Conservation (phyloP, 2,113 vertebrate genomes). For the Cynocephalus volans region DNA sequence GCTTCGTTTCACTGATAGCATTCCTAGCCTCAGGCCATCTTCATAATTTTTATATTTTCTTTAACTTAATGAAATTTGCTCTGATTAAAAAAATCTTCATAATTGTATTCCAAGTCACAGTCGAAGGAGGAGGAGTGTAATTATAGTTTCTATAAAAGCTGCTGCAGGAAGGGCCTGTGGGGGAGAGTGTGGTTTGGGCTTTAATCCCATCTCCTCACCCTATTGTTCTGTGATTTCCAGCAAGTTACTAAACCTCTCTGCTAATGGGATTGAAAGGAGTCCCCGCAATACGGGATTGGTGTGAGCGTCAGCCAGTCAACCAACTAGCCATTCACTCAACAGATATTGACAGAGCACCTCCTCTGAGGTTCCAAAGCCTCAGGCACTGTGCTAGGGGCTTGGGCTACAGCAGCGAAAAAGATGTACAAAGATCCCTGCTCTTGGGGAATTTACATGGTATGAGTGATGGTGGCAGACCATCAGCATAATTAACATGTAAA, state of each 20-base stretch:
- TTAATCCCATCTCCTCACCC: background rate
- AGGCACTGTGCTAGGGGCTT: background rate
- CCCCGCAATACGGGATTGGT: accelerated
- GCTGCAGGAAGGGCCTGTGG: background rate
- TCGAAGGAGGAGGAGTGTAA: background rate
- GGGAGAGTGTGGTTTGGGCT: background rate
- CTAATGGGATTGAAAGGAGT: background rate
- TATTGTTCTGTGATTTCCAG: background rate
- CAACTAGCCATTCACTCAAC: background rate
- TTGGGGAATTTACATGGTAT: background rate
- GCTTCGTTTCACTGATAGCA: conserved; percentile 68
- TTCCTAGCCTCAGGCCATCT: conserved; percentile 58
- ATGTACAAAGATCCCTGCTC: background rate
- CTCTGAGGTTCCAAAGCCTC: background rate
- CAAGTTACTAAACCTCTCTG: background rate
- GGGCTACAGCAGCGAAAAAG: background rate
- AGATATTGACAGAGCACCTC: background rate
- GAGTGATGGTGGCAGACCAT: background rate
- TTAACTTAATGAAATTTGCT: conserved; percentile 81
- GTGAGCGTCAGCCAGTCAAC: background rate
- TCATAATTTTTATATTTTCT: conserved; percentile 80
- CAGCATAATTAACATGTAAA: background rate
- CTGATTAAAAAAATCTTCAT: conserved; percentile 56
- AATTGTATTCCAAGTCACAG: conserved; percentile 70
- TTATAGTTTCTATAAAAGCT: background rate